Evolutionary conservation across 2,888 invertebrate genomes (phyloP).

Genomic region (Pristionchus entomophagus): DNA sequence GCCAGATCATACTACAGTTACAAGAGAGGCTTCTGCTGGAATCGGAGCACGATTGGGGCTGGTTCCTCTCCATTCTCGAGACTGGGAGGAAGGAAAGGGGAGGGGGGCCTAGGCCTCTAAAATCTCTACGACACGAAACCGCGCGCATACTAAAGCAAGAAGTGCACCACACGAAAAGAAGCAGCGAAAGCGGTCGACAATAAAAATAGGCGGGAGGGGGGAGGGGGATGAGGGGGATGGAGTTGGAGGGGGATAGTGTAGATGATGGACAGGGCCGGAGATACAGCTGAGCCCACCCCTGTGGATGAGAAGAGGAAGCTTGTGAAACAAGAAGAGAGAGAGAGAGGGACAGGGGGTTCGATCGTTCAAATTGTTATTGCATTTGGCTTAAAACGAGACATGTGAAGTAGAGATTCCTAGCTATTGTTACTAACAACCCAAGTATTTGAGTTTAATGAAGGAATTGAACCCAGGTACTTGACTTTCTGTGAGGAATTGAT

Average conservation of each 20-base stretch:
- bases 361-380: not conserved
- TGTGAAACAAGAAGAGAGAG: not conserved
- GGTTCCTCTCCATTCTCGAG: not conserved
- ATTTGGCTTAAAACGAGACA: too few species aligned
- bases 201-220: constrained; percentile 4
- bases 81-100: not conserved
- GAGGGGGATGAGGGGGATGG: not conserved
- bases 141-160: constrained; percentile 18
- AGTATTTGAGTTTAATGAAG: too few species aligned
- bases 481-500: too few species aligned
- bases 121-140: constrained; percentile 26
- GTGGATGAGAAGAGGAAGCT: not conserved
- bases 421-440: too few species aligned
- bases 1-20: too few species aligned
- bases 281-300: not conserved
- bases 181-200: not conserved
- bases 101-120: not conserved
- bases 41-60: too few species aligned
- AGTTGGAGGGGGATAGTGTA: not conserved
- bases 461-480: too few species aligned
- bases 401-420: too few species aligned
- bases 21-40: too few species aligned
- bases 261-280: not conserved
- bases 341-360: not conserved
- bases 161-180: not conserved